Evolutionary conservation across 2,113 vertebrate species (phyloP), one percentile per base, ranked within the genome.

Genomic region (Cavia porcellus): DNA sequence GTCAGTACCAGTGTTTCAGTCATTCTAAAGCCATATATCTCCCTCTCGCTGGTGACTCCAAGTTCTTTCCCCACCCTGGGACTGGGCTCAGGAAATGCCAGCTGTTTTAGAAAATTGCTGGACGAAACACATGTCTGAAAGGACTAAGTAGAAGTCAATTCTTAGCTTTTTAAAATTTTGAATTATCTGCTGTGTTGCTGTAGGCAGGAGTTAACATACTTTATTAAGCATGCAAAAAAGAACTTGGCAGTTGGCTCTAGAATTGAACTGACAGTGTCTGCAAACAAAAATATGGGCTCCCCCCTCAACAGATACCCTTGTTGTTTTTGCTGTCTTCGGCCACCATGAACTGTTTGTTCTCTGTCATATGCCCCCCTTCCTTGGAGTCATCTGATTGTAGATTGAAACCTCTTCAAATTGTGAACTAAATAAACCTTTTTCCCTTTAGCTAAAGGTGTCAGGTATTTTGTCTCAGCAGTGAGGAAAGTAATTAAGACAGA

Each of bases 201-300:
- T 52, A 79, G 66, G 62, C 42, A 47, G 83, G 47, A 45, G 50
- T 84, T 68, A 92, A 77, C 30, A 45, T 32, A 17, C 38, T 84
- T 84, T 66, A 57, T 30, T 64, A 89, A 92, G 55, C 52, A 9
- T 70, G 66, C 85, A n/a, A n/a, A 57, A 94, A 93, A 66, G 61
- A 86, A 80, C 8, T 42, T 79, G 85, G 45, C 42, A 74, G 79
- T 89, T 92, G 50, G 90, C 50, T 75, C 14, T 35, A 92, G 92
- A 95, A 81, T 77, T 79, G 64, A 86, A 70, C 45, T 38, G 14
- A 79, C 24, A 25, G 32, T 94, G 13, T 94, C 77, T 83, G 22
- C 24, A 93, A 20, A 75, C 75, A 70, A 70, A 85, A 74, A 90
- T 45, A 45, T 3, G n/a, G 13, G 57, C 57, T 59, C 68, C n/a